Evolutionary conservation across 2,888 invertebrate species (phyloP).

Genomic region (Dorcus hopei): DNA sequence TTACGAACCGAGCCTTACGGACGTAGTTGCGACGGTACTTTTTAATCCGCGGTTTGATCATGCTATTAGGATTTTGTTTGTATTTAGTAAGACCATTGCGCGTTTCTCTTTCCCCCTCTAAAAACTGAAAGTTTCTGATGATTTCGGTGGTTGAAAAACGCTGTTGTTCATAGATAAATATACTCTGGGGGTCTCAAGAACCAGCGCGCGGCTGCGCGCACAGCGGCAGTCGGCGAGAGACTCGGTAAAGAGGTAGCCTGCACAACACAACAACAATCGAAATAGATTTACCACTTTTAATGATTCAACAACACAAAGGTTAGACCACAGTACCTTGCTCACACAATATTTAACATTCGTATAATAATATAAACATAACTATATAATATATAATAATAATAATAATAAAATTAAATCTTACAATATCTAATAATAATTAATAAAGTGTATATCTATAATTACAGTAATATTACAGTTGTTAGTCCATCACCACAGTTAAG

Average conservation of each 20-base stretch:
- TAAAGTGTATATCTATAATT: conserved; percentile 37
- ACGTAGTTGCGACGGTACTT: no score
- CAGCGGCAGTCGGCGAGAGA: conserved; percentile 34
- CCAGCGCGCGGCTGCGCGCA: conserved; percentile 28
- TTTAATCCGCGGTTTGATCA: no score
- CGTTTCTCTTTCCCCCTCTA: no score
- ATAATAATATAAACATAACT: conserved; percentile 29
- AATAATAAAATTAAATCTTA: conserved; percentile 39
- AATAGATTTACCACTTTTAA: conserved; percentile 32
- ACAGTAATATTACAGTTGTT: conserved; percentile 46
- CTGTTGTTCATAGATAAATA: conserved; percentile 29
- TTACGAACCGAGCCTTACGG: no score
- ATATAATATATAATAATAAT: conserved; percentile 23
- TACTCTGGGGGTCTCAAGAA: conserved; percentile 35
- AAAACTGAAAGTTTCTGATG: no score
- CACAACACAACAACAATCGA: conserved; percentile 36
- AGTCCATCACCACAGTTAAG: conserved; percentile 51
- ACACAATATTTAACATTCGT: conserved; percentile 35
- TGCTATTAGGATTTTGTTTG: no score
- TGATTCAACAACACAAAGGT: conserved; percentile 38
- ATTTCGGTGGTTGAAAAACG: conserved; percentile 13
- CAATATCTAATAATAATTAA: conserved; percentile 27
- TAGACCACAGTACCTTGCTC: conserved; percentile 47
- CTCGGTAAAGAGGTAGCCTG: conserved; percentile 41
- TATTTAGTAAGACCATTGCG: no score